phyloP scores from a whole-genome alignment of 2,888 invertebrate species.

The Cinara cedri region DNA sequence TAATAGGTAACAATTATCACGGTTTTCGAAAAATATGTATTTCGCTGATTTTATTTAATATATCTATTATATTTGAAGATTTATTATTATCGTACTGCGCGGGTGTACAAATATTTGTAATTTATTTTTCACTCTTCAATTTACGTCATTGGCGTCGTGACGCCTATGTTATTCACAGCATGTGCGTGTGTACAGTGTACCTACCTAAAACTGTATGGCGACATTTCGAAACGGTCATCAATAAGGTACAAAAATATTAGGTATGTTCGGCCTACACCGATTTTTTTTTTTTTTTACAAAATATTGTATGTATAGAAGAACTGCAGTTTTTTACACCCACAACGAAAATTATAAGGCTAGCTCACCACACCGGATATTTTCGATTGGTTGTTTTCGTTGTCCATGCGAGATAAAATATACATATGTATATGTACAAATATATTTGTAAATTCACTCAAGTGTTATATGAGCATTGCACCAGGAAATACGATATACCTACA shows the following conservation, averaged over 20 bases:
- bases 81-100: not conserved
- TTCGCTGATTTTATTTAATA: too few species aligned
- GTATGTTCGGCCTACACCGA: conserved; percentile 31
- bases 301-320: conserved; percentile 6
- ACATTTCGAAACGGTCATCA: conserved; percentile 42
- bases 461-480: not conserved
- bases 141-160: not conserved
- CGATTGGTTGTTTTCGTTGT: not conserved
- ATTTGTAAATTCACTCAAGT: conserved; percentile 11
- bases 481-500: conserved; percentile 1
- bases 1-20: too few species aligned
- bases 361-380: not conserved
- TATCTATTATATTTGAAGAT: too few species aligned
- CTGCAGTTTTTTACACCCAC: conserved; percentile 27
- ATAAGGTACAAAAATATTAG: conserved; percentile 5
- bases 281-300: too few species aligned
- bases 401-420: not conserved
- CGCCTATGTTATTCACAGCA: conserved; percentile 10
- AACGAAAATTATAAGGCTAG: not conserved
- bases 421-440: too few species aligned
- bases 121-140: not conserved
- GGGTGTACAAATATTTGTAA: not conserved
- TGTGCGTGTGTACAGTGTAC: not conserved
- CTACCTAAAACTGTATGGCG: not conserved
- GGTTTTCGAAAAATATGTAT: too few species aligned